Percentiles rank a stretch among this genome's conserved stretches.
Evolutionary conservation across 1,140 invertebrate species (phyloP).

Genomic region (Lasaia peninsularis): DNA sequence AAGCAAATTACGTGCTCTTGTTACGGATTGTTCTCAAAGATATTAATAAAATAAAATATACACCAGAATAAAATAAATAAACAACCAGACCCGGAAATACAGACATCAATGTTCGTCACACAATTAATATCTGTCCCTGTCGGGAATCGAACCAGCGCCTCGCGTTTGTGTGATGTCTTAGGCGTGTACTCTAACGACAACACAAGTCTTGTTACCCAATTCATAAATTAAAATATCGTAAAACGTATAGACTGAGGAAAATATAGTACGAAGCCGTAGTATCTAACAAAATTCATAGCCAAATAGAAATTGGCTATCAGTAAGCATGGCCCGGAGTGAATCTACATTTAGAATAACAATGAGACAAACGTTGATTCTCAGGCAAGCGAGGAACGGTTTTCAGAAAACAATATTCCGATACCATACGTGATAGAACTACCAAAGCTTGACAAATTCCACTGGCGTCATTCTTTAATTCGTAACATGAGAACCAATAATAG

Average conservation of each 20-base stretch:
- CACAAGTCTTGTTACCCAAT: no score
- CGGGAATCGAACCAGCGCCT: no score
- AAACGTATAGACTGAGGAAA: background rate
- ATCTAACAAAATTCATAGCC: conserved; percentile 17
- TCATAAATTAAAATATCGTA: background rate
- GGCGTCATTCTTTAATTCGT: conserved; percentile 59
- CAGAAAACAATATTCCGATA: conserved; percentile 72
- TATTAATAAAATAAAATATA: no score
- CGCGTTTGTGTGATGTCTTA: no score
- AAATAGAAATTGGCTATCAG: conserved; percentile 50
- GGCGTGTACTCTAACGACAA: no score
- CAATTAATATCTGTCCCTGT: no score
- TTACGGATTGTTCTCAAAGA: no score
- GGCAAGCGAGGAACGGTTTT: conserved; percentile 64
- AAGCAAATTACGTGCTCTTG: no score
- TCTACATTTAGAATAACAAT: conserved; percentile 50
- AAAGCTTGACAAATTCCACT: conserved; percentile 58
- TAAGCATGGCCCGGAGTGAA: conserved; percentile 39
- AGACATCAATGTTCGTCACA: no score
- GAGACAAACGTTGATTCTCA: conserved; percentile 52
- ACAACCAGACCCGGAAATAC: no score
- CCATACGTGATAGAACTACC: conserved; percentile 45
- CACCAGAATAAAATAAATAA: no score
- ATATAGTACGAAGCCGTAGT: background rate
- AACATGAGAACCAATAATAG: conserved; percentile 59